Conservation (phyloP, 2,797 vertebrate species). For the Xenentodon cancila region DNA sequence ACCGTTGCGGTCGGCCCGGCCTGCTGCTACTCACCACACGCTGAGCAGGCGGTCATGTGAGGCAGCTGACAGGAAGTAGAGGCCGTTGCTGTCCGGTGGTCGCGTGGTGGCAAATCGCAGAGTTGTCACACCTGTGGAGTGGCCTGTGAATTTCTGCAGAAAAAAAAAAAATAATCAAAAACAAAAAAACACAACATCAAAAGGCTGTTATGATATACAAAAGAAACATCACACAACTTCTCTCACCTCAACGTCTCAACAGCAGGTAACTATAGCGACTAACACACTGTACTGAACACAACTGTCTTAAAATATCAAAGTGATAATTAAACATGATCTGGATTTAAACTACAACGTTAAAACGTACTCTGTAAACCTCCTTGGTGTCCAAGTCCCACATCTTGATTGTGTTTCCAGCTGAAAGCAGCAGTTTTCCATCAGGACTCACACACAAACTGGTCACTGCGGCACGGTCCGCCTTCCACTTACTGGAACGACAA, state of each 20-base stretch:
- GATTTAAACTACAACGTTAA: not conserved
- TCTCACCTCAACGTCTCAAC: no score
- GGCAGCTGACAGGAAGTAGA: slow-evolving; percentile 97
- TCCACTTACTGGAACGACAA: slow-evolving; percentile 90
- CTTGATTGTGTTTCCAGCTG: slow-evolving; percentile 95
- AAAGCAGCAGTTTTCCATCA: slow-evolving; percentile 96
- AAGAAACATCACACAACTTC: not conserved
- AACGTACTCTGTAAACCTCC: slow-evolving; percentile 94
- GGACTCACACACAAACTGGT: slow-evolving; percentile 93
- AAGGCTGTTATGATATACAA: not conserved
- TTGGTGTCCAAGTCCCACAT: slow-evolving; percentile 99
- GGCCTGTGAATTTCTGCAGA: slow-evolving; percentile 95
- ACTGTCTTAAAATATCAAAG: no score
- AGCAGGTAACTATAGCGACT: not conserved
- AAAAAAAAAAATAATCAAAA: slow-evolving; percentile 2
- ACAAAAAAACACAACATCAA: not conserved
- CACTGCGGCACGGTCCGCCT: slow-evolving; percentile 91
- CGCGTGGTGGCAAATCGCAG: slow-evolving; percentile 91
- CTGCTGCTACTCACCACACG: slow-evolving; percentile 88
- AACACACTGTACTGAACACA: no score
- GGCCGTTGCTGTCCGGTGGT: slow-evolving; percentile 89
- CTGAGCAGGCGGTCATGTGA: slow-evolving; percentile 93
- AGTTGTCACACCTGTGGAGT: slow-evolving; percentile 92
- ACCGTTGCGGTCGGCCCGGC: not conserved
- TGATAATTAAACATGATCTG: no score